A percentile compares a stretch with the other conserved stretches of the same genome.
Conservation (phyloP, 2,888 invertebrate genomes). For the Metopia argyrocephala region DNA sequence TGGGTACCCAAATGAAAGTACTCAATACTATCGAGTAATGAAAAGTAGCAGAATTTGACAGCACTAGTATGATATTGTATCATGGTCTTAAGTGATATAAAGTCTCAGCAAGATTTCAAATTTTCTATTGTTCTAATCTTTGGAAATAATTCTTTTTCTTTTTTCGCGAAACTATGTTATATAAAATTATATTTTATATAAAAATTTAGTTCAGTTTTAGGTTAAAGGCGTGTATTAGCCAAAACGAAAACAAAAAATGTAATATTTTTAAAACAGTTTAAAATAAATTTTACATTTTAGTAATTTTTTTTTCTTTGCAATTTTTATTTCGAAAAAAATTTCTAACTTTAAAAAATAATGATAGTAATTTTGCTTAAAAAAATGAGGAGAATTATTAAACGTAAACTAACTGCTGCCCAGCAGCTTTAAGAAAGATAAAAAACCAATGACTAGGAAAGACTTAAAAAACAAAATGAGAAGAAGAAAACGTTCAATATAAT, state of each 20-base stretch:
- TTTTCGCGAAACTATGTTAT: too few relatives aligned
- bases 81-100: too few relatives aligned
- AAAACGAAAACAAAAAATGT: conserved; percentile 10
- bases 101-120: too few relatives aligned
- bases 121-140: too few relatives aligned
- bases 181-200: neutral
- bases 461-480: conserved; percentile 6
- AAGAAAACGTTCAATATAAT: conserved; percentile 58
- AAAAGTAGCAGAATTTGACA: too few relatives aligned
- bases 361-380: conserved; percentile 58
- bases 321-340: conserved; percentile 31
- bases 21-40: too few relatives aligned
- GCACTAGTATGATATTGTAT: too few relatives aligned
- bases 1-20: too few relatives aligned
- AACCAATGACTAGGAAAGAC: neutral
- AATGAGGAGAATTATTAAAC: conserved; percentile 44
- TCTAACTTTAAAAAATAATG: conserved; percentile 45
- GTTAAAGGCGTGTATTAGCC: conserved; percentile 39
- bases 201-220: conserved; percentile 22
- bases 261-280: conserved; percentile 38
- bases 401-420: conserved; percentile 58
- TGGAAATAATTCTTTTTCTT: too few relatives aligned
- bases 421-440: conserved; percentile 52
- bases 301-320: too few relatives aligned
- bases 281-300: conserved; percentile 66